phyloP scores from a whole-genome alignment of 1,140 invertebrate species.

The Macrotrachela quadricornifera region DNA sequence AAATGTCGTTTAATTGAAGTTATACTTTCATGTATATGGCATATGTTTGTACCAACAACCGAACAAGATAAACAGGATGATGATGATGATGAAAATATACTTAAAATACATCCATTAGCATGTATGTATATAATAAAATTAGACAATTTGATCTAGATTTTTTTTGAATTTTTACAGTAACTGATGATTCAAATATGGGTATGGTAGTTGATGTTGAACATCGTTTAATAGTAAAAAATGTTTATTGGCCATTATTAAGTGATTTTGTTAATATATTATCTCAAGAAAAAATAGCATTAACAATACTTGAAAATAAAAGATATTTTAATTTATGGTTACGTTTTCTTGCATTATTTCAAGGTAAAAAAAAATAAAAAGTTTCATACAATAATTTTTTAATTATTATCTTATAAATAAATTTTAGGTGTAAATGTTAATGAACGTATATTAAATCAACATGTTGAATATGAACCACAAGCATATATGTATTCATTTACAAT shows the following conservation, averaged over 20 bases:
- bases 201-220: constrained; percentile 74
- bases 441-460: constrained; percentile 60
- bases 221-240: constrained; percentile 83
- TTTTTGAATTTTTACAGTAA: too few species aligned
- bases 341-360: constrained; percentile 77
- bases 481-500: constrained; percentile 91
- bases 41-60: too few species aligned
- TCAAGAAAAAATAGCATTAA: constrained; percentile 62
- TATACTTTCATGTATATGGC: too few species aligned
- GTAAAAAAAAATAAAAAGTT: too few species aligned
- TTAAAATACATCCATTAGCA: not conserved
- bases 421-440: constrained; percentile 82
- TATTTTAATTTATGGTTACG: constrained; percentile 80
- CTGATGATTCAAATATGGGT: constrained; percentile 21
- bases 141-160: too few species aligned
- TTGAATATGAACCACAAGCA: constrained; percentile 86
- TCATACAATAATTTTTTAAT: constrained; percentile 7
- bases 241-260: constrained; percentile 87
- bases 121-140: too few species aligned
- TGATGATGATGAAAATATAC: not conserved
- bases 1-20: constrained; percentile 33
- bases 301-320: constrained; percentile 62
- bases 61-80: too few species aligned
- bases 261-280: constrained; percentile 91
- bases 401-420: constrained; percentile 8